Evolutionary conservation across 2,888 invertebrate genomes (phyloP).

Genomic region (Odontocerum albicorne): DNA sequence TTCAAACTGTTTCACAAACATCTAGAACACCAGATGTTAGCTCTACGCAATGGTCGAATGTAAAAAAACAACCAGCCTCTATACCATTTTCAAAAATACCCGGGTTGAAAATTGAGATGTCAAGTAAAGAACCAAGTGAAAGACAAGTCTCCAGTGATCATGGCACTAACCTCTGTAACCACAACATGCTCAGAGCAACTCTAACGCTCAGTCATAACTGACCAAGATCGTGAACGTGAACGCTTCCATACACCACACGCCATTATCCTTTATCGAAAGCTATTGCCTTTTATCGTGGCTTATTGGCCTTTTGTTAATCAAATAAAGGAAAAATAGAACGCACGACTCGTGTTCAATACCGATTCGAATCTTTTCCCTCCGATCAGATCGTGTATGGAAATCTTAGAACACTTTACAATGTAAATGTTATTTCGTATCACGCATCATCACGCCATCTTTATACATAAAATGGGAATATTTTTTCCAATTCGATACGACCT

Average conservation of each 20-base stretch:
- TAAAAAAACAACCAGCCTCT: too few species aligned
- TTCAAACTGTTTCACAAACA: too few species aligned
- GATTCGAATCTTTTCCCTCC: slow-evolving; percentile 38
- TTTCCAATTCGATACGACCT: not conserved
- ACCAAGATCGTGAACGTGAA: too few species aligned
- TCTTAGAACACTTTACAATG: slow-evolving; percentile 33
- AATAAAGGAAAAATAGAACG: slow-evolving; percentile 32
- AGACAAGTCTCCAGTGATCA: too few species aligned
- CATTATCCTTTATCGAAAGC: slow-evolving; percentile 31
- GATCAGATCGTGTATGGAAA: slow-evolving; percentile 38
- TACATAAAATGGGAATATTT: slow-evolving; percentile 3
- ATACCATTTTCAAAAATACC: too few species aligned
- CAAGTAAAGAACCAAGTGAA: too few species aligned
- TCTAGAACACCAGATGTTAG: too few species aligned
- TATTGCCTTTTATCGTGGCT: slow-evolving; percentile 31
- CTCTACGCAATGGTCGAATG: too few species aligned
- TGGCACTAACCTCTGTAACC: too few species aligned
- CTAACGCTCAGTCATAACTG: too few species aligned
- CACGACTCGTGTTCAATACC: slow-evolving; percentile 35
- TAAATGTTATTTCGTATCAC: slow-evolving; percentile 18
- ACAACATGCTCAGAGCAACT: too few species aligned
- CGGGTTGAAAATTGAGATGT: too few species aligned
- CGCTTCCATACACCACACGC: slow-evolving; percentile 27
- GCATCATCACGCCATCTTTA: slow-evolving; percentile 19
- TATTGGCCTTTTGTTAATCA: slow-evolving; percentile 34